Conservation (phyloP, 2,888 invertebrate species). For the Empis stercorea region DNA sequence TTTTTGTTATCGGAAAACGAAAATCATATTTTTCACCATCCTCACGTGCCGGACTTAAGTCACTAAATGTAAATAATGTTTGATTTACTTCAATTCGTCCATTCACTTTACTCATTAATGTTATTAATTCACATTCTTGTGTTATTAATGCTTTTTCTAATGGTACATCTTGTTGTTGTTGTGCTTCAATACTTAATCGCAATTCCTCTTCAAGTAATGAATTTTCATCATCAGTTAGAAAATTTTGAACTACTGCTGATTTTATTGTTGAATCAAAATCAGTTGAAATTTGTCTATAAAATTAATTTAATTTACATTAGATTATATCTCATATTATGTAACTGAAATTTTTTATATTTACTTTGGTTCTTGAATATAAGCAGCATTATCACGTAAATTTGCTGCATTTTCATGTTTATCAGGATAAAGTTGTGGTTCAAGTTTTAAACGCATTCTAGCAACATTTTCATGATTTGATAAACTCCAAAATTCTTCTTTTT, state of each 20-base stretch:
- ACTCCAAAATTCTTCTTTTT: constrained; percentile 41
- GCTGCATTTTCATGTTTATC: constrained; percentile 46
- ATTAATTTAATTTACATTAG: neutral
- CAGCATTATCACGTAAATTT: constrained; percentile 44
- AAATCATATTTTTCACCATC: constrained; percentile 39
- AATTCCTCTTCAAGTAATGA: constrained; percentile 38
- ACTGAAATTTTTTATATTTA: constrained; percentile 13
- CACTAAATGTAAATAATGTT: constrained; percentile 45
- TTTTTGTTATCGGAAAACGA: constrained; percentile 40
- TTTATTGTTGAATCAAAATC: constrained; percentile 36
- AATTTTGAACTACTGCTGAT: constrained; percentile 35
- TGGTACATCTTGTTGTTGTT: constrained; percentile 36
- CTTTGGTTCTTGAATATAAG: constrained; percentile 30
- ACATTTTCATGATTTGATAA: constrained; percentile 48
- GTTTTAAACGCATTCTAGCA: constrained; percentile 47
- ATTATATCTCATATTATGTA: neutral
- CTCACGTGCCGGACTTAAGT: constrained; percentile 41
- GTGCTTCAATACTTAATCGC: constrained; percentile 32
- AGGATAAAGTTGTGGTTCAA: constrained; percentile 43
- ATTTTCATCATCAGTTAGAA: constrained; percentile 36
- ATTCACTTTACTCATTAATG: constrained; percentile 44
- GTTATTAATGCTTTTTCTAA: constrained; percentile 45
- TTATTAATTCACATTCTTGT: constrained; percentile 49
- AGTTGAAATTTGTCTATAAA: constrained; percentile 26
- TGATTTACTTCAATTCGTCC: constrained; percentile 49